Base-by-base conservation (phyloP, 2,888 invertebrate species). In the Drosophila emarginata region DNA sequence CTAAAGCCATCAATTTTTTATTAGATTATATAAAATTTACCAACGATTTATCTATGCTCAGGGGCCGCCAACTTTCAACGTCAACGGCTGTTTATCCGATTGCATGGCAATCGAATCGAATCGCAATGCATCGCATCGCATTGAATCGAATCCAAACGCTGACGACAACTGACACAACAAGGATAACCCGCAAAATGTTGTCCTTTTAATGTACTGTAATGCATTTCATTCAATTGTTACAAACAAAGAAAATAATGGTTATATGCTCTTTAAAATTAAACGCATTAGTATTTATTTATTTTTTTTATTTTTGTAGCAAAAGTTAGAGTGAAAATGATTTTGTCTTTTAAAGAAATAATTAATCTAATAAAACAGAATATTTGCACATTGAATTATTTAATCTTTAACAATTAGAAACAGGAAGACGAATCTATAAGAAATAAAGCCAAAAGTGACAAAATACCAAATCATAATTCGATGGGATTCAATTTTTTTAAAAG, bases 21-120 rank as follows among this genome's bases (percentile, higher is more conserved):
- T 89, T 89, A 82, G 89, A 85, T 85, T 85, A 89, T 85, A 85
- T 87, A 85, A 89, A 89, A 85, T 87, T 89, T 87, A 85, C 76
- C 86, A 85, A 79, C 82, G 74, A 84, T 87, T 89, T 88, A 82
- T 82, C 86, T 75, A 84, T 78, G 81, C 79, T 81, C 74, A 67
- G 62, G 76, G 76, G 69, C 53, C 28, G 7, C 23, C 15, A 15
- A 12, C 39, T 40, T 28, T 23, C 23, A 36, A 21, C 9, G 37
- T 50, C 32, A 11, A 37, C 57, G 23, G 21, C 56, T 62, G 56
- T 62, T 51, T 64, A 71, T 76, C 59, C 74, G 67, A 66, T 67
- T 72, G 67, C 51, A 64, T 45, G 54, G 53, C 65, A 65, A 64
- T 53, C 61, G 54, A 67, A 70, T 53, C 58, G 57, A 9, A 45